Evolutionary conservation across 2,797 vertebrate genomes (phyloP), one percentile per base, ranked within the genome.

Genomic region (Lindbergichthys nudifrons): DNA sequence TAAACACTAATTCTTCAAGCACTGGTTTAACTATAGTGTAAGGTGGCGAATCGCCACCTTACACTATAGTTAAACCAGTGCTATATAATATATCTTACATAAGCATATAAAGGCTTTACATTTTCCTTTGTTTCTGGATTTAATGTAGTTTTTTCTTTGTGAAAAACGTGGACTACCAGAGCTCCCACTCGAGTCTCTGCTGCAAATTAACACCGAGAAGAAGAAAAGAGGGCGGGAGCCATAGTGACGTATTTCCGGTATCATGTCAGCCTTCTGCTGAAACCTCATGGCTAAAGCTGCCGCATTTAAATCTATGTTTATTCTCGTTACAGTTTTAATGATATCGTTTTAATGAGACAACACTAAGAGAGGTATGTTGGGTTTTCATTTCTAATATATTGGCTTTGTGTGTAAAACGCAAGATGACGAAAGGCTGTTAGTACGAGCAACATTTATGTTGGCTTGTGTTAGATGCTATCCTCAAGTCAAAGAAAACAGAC

Each of bases 251-350:
- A 1, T 16, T 83, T 93, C 90, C 88, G 87, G 81, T 82, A 74
- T 86, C 87, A 93, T 93, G 92, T 73, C 89, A 12, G 80, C 89
- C 3, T 7, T 15, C 65, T 23, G 16, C 18, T 26, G 16, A 18
- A 23, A 0, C 74, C 87, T 48, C 91, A 52, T 92, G 91, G 46
- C 16, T 36, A 9, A 36, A 36, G 9, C n/a, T 16, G 3, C n/a
- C 0, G 10, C 10, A 3, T n/a, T 47, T 47, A 41, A 51, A 26
- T 36, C 1, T 9, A 0, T 11, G 15, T 45, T 19, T 11, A 9
- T 1, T 13, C 15, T 4, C 0, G 0, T 19, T 15, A 19, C 4
- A 3, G 2, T 15, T 1, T 43, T 10, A 18, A 1, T 18, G 26
- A 51, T 19, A 19, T 21, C 0, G 1, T 12, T 41, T 23, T n/a